A percentile compares a stretch with the other conserved stretches of the same genome.
These are phyloP conservation scores for Valencia hispanica DNA, from an alignment of 2,797 vertebrate species.

Conservation along the genomic window DNA sequence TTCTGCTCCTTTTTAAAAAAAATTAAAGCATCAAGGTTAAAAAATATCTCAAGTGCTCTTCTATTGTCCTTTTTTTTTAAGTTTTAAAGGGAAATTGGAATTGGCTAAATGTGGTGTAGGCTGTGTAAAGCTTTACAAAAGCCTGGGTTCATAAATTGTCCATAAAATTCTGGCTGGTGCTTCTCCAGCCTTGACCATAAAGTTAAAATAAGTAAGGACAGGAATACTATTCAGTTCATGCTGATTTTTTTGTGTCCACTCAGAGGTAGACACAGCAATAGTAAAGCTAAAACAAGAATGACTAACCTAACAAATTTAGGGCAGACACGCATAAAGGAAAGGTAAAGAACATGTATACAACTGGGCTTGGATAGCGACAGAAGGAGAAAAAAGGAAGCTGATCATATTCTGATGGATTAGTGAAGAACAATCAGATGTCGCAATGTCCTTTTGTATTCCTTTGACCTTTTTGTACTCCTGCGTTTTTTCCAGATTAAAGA, in stretches of 20 bases:
- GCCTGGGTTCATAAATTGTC: no score
- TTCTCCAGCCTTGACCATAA: slow-evolving; percentile 27
- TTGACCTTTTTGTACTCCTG: background rate
- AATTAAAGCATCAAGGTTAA: no score
- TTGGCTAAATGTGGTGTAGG: no score
- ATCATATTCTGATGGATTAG: slow-evolving; percentile 51
- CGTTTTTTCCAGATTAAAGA: no score
- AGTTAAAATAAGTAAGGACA: slow-evolving; percentile 36
- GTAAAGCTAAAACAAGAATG: slow-evolving; percentile 17
- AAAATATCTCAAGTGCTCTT: no score
- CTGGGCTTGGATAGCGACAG: background rate
- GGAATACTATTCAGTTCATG: slow-evolving; percentile 48
- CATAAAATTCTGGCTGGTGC: slow-evolving; percentile 11
- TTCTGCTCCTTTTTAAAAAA: no score
- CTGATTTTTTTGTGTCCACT: slow-evolving; percentile 44
- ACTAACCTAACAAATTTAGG: no score
- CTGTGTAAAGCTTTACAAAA: no score
- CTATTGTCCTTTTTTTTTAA: no score
- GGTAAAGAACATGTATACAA: background rate
- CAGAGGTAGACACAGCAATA: slow-evolving; percentile 27
- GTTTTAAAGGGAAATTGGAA: no score
- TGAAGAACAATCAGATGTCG: slow-evolving; percentile 40
- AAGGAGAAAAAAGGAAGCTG: slow-evolving; percentile 17
- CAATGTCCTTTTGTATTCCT: slow-evolving; percentile 24
- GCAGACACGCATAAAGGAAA: slow-evolving; percentile 20